Conservation (phyloP, 2,888 invertebrate species). For the Cryptocephalus primarius region DNA sequence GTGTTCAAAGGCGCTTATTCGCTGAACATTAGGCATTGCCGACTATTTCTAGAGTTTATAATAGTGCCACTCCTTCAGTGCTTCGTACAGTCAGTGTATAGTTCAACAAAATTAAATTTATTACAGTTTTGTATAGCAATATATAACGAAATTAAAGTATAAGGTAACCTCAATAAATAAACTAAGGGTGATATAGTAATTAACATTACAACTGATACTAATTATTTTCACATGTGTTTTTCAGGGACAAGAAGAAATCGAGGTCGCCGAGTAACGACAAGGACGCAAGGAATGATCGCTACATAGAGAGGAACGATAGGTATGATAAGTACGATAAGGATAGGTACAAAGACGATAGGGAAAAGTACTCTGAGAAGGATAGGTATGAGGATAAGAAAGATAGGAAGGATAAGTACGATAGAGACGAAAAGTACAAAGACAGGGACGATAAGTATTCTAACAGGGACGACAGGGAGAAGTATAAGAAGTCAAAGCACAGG, state of each 20-base stretch:
- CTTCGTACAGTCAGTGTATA: too few relatives aligned
- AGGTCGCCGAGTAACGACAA: conserved; percentile 35
- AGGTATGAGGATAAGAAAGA: conserved; percentile 23
- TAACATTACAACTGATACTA: too few relatives aligned
- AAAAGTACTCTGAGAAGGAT: conserved; percentile 18
- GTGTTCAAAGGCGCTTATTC: too few relatives aligned
- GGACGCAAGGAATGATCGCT: conserved; percentile 30
- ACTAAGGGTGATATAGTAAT: too few relatives aligned
- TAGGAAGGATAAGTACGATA: conserved; percentile 25
- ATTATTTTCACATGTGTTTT: conserved; percentile 9
- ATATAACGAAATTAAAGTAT: too few relatives aligned
- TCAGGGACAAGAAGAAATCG: conserved; percentile 34
- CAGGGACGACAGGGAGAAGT: conserved; percentile 20
- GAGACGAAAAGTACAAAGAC: conserved; percentile 22
- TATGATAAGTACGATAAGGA: conserved; percentile 21
- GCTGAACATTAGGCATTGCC: too few relatives aligned
- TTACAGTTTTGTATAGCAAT: too few relatives aligned
- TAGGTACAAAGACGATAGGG: conserved; percentile 24
- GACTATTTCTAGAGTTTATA: too few relatives aligned
- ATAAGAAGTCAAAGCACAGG: conserved; percentile 25
- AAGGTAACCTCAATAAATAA: too few relatives aligned
- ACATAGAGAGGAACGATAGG: conserved; percentile 34
- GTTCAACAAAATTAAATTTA: too few relatives aligned
- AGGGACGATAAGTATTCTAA: conserved; percentile 23
- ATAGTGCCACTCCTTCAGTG: too few relatives aligned